Base-by-base conservation (phyloP, 2,113 vertebrate genomes). In the Sylvia atricapilla region DNA sequence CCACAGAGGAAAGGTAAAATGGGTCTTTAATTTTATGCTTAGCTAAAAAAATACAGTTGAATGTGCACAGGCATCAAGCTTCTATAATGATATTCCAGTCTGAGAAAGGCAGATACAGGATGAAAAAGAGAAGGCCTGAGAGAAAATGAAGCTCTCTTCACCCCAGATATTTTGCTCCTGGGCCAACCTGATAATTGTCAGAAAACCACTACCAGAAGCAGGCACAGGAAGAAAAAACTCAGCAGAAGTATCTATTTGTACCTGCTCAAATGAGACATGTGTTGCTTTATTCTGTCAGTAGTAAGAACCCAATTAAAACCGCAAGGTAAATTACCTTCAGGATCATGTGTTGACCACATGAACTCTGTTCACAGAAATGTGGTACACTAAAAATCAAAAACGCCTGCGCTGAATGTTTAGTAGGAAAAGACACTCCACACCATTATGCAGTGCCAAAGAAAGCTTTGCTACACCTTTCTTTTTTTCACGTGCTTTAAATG, bases 311-410 rank as follows among this genome's bases (percentile, higher is more conserved):
- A 95, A 77, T 79, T 89, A 95, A 94, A 95, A 87, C 52, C 5
- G 1, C 81, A 82, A 96, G 84, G 84, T 70, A 90, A 91, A 96
- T 90, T 91, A 95, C 69, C 76, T 90, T 86, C 52, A 91, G 88
- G 59, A 69, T 94, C 73, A 74, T 43, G 73, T 24, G 22, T 17
- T 82, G 86, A 88, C 39, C 85, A 95, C 87, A 37, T 64, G 86
- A 97, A 97, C 96, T 33, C 87, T 89, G 78, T 89, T 96, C 92
- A 95, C 72, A 94, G 87, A 87, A 95, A 96, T 87, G 67, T 11
- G 47, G 66, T 78, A 94, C 53, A 79, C 16, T 63, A 93, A 94
- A 97, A 96, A 79, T 89, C 56, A 96, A 92, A 97, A 97, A 92
- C 67, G 49, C 56, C 69, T 95, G 93, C 89, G 96, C 84, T 55